phyloP scores from a whole-genome alignment of 2,888 invertebrate species.

The Cephus pygmeus region DNA sequence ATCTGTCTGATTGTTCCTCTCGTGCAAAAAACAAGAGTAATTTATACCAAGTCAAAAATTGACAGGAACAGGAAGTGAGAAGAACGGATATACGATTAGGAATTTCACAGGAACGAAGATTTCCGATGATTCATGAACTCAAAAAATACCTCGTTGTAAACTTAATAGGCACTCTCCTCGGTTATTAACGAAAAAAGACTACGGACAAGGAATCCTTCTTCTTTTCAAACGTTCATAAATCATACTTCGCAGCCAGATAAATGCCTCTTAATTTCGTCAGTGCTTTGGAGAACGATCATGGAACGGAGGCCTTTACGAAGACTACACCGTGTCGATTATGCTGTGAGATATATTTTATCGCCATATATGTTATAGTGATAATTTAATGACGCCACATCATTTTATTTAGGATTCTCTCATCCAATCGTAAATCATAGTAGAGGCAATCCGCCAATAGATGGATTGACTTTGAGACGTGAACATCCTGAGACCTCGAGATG shows the following conservation, averaged over 20 bases:
- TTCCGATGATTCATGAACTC: background rate
- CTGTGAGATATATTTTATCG: background rate
- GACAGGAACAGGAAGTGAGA: background rate
- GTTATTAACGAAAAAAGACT: background rate
- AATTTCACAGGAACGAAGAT: background rate
- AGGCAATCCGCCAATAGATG: background rate
- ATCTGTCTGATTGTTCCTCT: background rate
- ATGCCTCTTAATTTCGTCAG: conserved; percentile 23
- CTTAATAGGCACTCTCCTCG: background rate
- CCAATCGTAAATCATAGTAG: background rate
- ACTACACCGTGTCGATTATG: background rate
- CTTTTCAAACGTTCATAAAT: conserved; percentile 21
- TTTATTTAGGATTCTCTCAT: background rate
- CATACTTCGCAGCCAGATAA: conserved; percentile 22
- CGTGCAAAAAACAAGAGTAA: background rate
- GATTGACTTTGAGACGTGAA: background rate
- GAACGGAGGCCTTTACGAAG: background rate
- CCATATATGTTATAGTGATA: background rate
- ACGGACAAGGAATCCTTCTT: conserved; percentile 9
- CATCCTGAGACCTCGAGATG: background rate
- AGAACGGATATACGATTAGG: background rate
- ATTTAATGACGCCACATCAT: background rate
- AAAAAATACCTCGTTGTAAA: background rate
- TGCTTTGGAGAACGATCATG: conserved; percentile 14
- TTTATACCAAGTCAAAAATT: background rate